Percentiles rank a stretch among this genome's conserved stretches.
These are phyloP conservation scores for Acanthiza pusilla DNA, from an alignment of 2,797 vertebrate species.

Conservation along the genomic window DNA sequence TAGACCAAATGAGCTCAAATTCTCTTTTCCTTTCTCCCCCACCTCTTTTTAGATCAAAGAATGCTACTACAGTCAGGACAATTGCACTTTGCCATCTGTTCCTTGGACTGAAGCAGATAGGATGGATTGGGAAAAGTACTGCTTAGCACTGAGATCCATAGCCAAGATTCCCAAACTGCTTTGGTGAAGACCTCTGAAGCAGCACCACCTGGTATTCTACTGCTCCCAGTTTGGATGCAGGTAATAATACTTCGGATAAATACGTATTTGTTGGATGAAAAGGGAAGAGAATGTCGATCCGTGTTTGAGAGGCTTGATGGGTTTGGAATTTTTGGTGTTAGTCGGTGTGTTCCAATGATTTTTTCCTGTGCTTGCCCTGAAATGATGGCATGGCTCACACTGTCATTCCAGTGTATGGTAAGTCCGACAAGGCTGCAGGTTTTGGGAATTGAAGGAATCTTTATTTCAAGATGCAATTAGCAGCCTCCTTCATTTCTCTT, in stretches of 20 bases:
- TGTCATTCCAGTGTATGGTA: not conserved
- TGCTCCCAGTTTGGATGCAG: not conserved
- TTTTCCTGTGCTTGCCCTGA: not conserved
- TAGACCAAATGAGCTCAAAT: not conserved
- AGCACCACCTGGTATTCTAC: not conserved
- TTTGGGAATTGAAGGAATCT: not conserved
- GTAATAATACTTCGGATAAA: not conserved
- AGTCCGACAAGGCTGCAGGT: not conserved
- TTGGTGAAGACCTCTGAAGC: not conserved
- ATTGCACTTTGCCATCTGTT: not conserved
- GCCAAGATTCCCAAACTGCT: not conserved
- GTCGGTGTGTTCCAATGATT: not conserved
- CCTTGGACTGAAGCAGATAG: not conserved
- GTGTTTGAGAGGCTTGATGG: not conserved
- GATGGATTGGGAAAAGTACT: not conserved
- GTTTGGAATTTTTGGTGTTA: not conserved
- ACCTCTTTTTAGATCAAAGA: not conserved
- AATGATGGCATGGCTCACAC: not conserved
- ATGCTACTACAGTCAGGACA: fast-evolving
- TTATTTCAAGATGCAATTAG: not conserved
- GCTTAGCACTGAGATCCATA: not conserved
- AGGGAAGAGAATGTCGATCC: not conserved
- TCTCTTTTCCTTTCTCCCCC: not conserved
- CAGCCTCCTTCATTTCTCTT: not conserved
- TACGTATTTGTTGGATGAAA: not conserved